Percentiles rank a stretch among this genome's conserved stretches.
These are phyloP conservation scores for Drosophila setifemur DNA, from an alignment of 1,140 invertebrate species.

Conservation along the genomic window DNA sequence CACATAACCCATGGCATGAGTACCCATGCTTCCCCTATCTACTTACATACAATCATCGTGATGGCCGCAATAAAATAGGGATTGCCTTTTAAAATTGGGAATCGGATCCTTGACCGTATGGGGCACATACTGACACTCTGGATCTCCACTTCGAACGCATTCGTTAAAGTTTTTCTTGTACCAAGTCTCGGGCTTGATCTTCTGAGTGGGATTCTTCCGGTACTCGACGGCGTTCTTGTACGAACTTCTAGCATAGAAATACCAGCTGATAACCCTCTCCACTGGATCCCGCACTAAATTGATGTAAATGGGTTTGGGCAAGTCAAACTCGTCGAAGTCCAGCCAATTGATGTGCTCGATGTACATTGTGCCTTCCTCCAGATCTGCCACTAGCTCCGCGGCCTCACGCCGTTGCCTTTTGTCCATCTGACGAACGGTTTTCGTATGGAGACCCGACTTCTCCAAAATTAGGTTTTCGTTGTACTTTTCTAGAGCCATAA, in stretches of 20 bases:
- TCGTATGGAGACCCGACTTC: constrained; percentile 58
- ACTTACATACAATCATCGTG: constrained; percentile 91
- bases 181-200: constrained; percentile 91
- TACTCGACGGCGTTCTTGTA: constrained; percentile 95
- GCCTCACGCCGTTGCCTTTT: constrained; percentile 12
- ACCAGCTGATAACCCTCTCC: constrained; percentile 95
- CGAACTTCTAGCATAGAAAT: constrained; percentile 91
- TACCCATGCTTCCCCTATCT: not conserved
- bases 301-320: constrained; percentile 92
- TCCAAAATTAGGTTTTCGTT: constrained; percentile 48
- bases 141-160: constrained; percentile 91
- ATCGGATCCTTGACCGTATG: constrained; percentile 90
- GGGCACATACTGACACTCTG: constrained; percentile 92
- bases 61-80: constrained; percentile 94
- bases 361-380: constrained; percentile 61
- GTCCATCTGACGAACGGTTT: constrained; percentile 14
- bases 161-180: constrained; percentile 95
- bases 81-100: constrained; percentile 90
- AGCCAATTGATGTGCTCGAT: constrained; percentile 83
- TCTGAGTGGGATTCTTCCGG: constrained; percentile 90
- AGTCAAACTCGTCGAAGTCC: constrained; percentile 86
- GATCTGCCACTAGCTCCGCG: constrained; percentile 38
- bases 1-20: not conserved
- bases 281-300: constrained; percentile 94
- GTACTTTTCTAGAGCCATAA: constrained; percentile 84